Conservation (phyloP, 2,888 invertebrate genomes). For the Neoascia interrupta region DNA sequence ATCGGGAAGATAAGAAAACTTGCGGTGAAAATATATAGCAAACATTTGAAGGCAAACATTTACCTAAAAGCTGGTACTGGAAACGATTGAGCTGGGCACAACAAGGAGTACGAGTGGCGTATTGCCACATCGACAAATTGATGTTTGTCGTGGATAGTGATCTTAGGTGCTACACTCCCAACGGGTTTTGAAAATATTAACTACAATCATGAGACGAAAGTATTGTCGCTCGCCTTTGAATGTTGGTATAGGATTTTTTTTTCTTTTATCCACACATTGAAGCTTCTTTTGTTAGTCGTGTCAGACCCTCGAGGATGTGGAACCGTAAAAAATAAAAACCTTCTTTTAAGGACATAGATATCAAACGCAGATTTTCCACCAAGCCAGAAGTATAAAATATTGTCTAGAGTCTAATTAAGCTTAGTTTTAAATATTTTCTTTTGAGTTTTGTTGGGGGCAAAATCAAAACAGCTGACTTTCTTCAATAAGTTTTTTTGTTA, state of each 20-base stretch:
- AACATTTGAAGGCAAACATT: background rate
- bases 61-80: conserved; percentile 78
- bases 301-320: too few relatives aligned
- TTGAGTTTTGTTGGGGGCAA: too few relatives aligned
- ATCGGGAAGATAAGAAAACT: background rate
- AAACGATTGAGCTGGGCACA: conserved; percentile 87
- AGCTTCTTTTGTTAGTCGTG: too few relatives aligned
- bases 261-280: too few relatives aligned
- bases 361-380: too few relatives aligned
- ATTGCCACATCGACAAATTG: conserved; percentile 74
- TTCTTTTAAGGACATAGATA: too few relatives aligned
- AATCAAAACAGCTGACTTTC: background rate
- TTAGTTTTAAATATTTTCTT: too few relatives aligned
- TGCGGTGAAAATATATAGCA: background rate
- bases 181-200: conserved; percentile 77
- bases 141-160: conserved; percentile 80
- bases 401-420: too few relatives aligned
- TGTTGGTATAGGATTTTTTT: conserved; percentile 46
- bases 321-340: too few relatives aligned
- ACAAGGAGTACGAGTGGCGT: conserved; percentile 81
- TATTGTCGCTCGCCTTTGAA: background rate
- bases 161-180: conserved; percentile 82
- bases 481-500: background rate
- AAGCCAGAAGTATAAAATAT: too few relatives aligned
- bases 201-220: too few relatives aligned